Percentiles rank a stretch among this genome's conserved stretches.
phyloP scores from a whole-genome alignment of 1,140 invertebrate species.

The Drosophila willistoni region DNA sequence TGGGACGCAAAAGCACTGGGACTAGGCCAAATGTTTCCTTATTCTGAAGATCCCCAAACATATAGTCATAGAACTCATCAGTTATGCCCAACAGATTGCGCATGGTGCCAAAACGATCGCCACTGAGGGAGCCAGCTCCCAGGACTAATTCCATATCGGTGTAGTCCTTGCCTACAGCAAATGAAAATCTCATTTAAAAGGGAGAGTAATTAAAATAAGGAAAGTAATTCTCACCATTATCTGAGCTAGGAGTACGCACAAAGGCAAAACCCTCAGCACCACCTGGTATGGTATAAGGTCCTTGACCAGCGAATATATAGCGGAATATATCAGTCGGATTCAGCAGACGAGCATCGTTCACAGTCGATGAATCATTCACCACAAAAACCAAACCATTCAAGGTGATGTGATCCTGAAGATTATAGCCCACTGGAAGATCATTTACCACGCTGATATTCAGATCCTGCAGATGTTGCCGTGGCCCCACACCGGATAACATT shows the following conservation, averaged over 20 bases:
- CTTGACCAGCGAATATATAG: constrained; percentile 85
- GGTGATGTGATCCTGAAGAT: constrained; percentile 91
- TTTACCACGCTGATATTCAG: constrained; percentile 85
- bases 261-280: constrained; percentile 90
- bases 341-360: constrained; percentile 82
- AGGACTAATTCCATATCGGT: constrained; percentile 92
- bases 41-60: constrained; percentile 84
- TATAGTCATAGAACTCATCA: constrained; percentile 85
- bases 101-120: constrained; percentile 88
- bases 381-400: constrained; percentile 88
- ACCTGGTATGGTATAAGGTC: constrained; percentile 88
- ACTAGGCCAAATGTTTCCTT: constrained; percentile 87
- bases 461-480: constrained; percentile 87
- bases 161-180: constrained; percentile 64
- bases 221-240: constrained; percentile 45
- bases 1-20: constrained; percentile 89
- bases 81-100: constrained; percentile 87
- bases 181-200: background rate
- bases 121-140: constrained; percentile 88
- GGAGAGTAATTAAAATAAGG: too few species aligned
- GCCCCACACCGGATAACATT: constrained; percentile 92
- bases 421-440: constrained; percentile 91
- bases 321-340: constrained; percentile 85
- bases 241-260: constrained; percentile 85
- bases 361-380: constrained; percentile 86